Evolutionary conservation across 2,888 invertebrate species (phyloP), one percentile per base, ranked within the genome.

Genomic region (Idaea biselata): DNA sequence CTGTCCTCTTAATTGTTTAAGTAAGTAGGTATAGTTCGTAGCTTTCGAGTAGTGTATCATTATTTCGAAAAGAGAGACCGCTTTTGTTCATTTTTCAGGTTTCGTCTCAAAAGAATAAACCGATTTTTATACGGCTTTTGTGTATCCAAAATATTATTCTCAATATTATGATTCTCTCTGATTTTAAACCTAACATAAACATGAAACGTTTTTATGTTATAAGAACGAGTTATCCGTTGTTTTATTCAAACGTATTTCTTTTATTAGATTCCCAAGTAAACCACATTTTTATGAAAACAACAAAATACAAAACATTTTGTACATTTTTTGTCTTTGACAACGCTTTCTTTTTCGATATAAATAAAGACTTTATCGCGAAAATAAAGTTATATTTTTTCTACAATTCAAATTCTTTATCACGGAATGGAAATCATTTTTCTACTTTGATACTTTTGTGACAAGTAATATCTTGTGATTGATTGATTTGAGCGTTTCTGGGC

Each of bases 161-260:
- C 11, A 44, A 14, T 25, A 25, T 25, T 25, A 44, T 44, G 8
- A 11, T 44, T 44, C 14, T 14, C 44, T 44, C 44, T 44, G 44
- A 44, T 44, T 44, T 44, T 44, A 44, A 44, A 44, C 7, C 44
- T 14, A 44, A 14, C 6, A 44, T 44, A 44, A 44, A 44, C 44
- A 44, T 44, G 44, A 44, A 44, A 44, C 44, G 44, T 44, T 44
- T n/a, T 44, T 44, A 44, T 14, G 44, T 14, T 44, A 44, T 44
- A 44, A 44, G 44, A 44, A 44, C 14, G 44, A 44, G 44, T 44
- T 44, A 44, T 44, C 7, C 44, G 44, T 14, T 25, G 44, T 44
- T 44, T 44, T 44, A 44, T 44, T 44, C 44, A 44, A 44, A 44
- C 44, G 44, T 44, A 44, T 44, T 44, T 44, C 44, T 44, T 44